Conservation (phyloP, 2,888 invertebrate species). For the Orthonychiurus folsomi region DNA sequence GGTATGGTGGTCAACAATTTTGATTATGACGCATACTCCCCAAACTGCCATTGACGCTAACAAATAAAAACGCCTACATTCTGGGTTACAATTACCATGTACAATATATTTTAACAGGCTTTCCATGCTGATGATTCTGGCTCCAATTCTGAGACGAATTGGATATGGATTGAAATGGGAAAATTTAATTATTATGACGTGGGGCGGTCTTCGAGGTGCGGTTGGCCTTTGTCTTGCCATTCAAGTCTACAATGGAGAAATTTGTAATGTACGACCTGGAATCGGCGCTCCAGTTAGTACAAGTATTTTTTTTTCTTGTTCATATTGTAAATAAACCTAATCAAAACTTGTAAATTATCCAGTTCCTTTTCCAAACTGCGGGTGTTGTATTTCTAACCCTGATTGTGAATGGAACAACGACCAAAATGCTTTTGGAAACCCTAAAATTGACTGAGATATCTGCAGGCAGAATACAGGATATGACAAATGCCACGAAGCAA, state of each 20-base stretch:
- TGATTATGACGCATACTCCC: conserved; percentile 5
- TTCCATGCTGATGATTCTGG: conserved; percentile 49
- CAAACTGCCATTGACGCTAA: no score
- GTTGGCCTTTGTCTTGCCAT: conserved; percentile 53
- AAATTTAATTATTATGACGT: conserved; percentile 52
- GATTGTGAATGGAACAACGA: conserved; percentile 53
- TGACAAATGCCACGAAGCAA: conserved; percentile 51
- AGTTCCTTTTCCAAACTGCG: conserved; percentile 52
- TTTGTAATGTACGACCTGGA: conserved; percentile 20
- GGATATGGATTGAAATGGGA: conserved; percentile 56
- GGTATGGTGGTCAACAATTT: conserved; percentile 43
- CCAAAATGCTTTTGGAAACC: conserved; percentile 48
- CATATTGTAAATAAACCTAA: neutral
- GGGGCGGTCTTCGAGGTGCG: conserved; percentile 53
- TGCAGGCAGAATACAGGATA: conserved; percentile 50
- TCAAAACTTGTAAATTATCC: conserved; percentile 2
- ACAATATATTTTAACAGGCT: conserved; percentile 40
- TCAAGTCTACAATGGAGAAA: conserved; percentile 48
- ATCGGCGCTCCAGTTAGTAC: conserved; percentile 29
- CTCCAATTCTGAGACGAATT: conserved; percentile 49
- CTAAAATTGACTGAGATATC: conserved; percentile 51
- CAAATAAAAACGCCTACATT: no score
- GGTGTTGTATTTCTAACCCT: conserved; percentile 53
- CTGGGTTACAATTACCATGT: no score
- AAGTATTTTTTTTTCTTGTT: neutral